Evolutionary conservation across 2,797 vertebrate species (phyloP), one percentile per base, ranked within the genome.

Genomic region (Pelochelys cantorii): DNA sequence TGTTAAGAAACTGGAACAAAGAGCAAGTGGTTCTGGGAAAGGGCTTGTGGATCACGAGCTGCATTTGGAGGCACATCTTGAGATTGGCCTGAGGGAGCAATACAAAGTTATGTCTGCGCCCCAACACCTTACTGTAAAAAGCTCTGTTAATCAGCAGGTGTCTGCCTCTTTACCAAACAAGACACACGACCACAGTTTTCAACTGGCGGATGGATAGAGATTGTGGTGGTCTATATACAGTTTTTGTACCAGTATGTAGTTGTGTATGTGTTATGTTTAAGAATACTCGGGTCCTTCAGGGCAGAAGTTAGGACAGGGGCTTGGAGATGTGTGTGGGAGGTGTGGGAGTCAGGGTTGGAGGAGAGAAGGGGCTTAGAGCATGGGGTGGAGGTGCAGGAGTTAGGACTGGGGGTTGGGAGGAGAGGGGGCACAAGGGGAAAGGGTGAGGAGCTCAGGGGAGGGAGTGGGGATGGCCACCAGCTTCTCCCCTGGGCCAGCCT

Each of bases 51-150:
- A 87, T 29, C 13, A 53, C 56, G 23, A 79, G 37, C 34, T 59
- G 11, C 7, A 11, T 2, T 31, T 11, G 56, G 0, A 1, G 6
- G 60, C 31, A 22, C 27, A 84, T 62, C 20, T 80, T 71, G 57
- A 12, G 27, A 11, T 81, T 13, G 80, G 77, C 20, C 11, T 8
- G 85, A 37, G 14, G 87, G 59, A 87, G 79, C 42, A 74, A 80
- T 3, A 29, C 20, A 81, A 34, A 0, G 5, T 3, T 59, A 42
- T 23, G 82, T 1, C 0, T 3, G 86, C 81, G 48, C 65, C 62
- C 59, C 87, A 90, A 60, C 11, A 31, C 9, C 42, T 80, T 68
- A 79, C 84, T 59, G 85, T 3, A 0, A 94, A 89, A 83, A 29
- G 79, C 52, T 83, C 81, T 23, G n/a, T 84, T 84, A 84, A 56